Conservation (phyloP, 2,797 vertebrate genomes). For the Ammospiza maritima region DNA sequence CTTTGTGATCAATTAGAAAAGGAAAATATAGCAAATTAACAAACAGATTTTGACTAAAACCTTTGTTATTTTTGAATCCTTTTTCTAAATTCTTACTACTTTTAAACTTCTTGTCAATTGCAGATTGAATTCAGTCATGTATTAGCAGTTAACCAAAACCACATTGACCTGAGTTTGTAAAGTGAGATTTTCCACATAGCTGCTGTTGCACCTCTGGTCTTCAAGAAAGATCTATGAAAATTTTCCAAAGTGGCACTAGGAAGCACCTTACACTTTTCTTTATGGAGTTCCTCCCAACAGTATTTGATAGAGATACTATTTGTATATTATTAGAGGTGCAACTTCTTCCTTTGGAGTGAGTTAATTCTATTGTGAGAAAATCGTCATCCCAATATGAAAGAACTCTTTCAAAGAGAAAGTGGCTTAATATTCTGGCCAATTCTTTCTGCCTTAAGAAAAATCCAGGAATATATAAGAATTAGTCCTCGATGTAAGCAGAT, state of each 20-base stretch:
- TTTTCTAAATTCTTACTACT: not conserved
- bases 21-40: not conserved
- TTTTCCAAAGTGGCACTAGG: not conserved
- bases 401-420: not conserved
- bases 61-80: not conserved
- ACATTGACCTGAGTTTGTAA: not conserved
- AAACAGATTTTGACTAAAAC: not conserved
- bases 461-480: not conserved
- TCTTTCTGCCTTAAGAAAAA: not conserved
- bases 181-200: not conserved
- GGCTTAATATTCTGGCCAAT: not conserved
- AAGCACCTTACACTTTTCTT: not conserved
- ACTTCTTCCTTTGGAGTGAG: not conserved
- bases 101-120: not conserved
- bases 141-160: not conserved
- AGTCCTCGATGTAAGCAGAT: not conserved
- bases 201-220: not conserved
- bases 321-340: not conserved
- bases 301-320: not conserved
- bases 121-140: not conserved
- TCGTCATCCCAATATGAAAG: not conserved
- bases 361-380: not conserved
- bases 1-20: not conserved
- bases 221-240: not conserved
- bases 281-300: accelerated